Percentiles rank a stretch among this genome's conserved stretches.
Evolutionary conservation across 2,113 vertebrate species (phyloP).

Genomic region (Perccottus glenii): DNA sequence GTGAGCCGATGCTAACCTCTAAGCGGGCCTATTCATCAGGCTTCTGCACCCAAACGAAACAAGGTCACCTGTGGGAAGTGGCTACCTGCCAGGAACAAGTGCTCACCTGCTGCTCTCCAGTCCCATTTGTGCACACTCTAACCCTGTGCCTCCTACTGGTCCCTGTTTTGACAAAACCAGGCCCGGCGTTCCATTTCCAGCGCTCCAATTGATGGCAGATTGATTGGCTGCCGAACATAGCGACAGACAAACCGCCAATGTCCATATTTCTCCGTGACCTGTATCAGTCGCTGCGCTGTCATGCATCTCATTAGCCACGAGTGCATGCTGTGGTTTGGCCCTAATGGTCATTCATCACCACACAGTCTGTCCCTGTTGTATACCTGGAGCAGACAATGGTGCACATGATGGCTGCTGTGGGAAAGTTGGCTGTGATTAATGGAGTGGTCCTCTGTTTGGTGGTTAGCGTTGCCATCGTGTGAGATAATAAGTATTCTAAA

Average conservation of each 20-base stretch:
- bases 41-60: slow-evolving; percentile 41
- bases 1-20: slow-evolving; percentile 50
- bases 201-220: slow-evolving; percentile 50
- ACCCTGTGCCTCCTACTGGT: slow-evolving; percentile 17
- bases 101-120: slow-evolving; percentile 54
- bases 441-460: not conserved
- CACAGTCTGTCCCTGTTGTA: slow-evolving; percentile 33
- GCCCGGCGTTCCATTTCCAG: slow-evolving; percentile 36
- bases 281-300: slow-evolving; percentile 53
- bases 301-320: slow-evolving; percentile 64
- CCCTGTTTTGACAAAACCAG: not conserved
- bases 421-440: slow-evolving; percentile 50
- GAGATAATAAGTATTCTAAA: slow-evolving; percentile 22
- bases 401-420: slow-evolving; percentile 26
- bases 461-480: slow-evolving; percentile 7
- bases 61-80: slow-evolving; percentile 51
- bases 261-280: slow-evolving; percentile 66
- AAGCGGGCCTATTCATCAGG: slow-evolving; percentile 54
- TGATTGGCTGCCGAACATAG: slow-evolving; percentile 54
- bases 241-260: slow-evolving; percentile 25
- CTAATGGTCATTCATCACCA: slow-evolving; percentile 50
- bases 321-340: slow-evolving; percentile 29
- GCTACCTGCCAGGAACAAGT: slow-evolving; percentile 50
- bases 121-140: not conserved
- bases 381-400: slow-evolving; percentile 31